Evolutionary conservation across 2,797 vertebrate genomes (phyloP), one percentile per base, ranked within the genome.

Genomic region (Pipistrellus pygmaeus): DNA sequence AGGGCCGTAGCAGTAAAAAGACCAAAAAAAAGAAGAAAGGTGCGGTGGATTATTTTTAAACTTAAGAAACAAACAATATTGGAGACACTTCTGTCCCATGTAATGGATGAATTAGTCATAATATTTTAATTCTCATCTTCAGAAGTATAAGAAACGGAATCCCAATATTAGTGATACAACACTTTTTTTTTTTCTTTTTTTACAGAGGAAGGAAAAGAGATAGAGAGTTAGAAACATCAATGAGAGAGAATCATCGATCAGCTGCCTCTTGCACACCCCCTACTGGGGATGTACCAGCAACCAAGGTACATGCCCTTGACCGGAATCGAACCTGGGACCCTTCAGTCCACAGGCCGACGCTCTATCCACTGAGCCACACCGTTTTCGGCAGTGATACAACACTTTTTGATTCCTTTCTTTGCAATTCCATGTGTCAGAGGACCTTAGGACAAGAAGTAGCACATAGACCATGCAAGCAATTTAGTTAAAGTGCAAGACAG

Each of bases 1-100:
- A 99, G 98, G 99, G 99, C 48, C 99, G 99, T 17, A 99, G 99
- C 96, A 99, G 99, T 98, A 99, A 99, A 98, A 99, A 99, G 98
- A 99, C 99, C 32, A 99, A 99, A 98, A 99, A 99, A 98, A 99
- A 99, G 98, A 99, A 99, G 97, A 99, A 99, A 99, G 99, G 99
- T 99, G 96, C 64, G 21, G 35, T 69, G 15, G 32, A 6, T 85
- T 55, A 8, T 75, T 89, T 91, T 90, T 82, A 86, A 89, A 69
- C 23, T 82, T 85, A 53, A 93, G 27, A 84, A 80, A n/a, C 83
- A 81, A 86, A 44, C 53, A 96, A 88, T 73, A 55, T 2, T 83
- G 60, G 30, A 41, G 27, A 32, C 11, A 82, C 38, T 60, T 64
- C 25, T 72, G 2, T 73, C 23, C 84, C 9, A 82, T 35, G 1